A percentile compares a stretch with the other conserved stretches of the same genome.
phyloP scores from a whole-genome alignment of 2,113 vertebrate species.

The Sterna hirundo region DNA sequence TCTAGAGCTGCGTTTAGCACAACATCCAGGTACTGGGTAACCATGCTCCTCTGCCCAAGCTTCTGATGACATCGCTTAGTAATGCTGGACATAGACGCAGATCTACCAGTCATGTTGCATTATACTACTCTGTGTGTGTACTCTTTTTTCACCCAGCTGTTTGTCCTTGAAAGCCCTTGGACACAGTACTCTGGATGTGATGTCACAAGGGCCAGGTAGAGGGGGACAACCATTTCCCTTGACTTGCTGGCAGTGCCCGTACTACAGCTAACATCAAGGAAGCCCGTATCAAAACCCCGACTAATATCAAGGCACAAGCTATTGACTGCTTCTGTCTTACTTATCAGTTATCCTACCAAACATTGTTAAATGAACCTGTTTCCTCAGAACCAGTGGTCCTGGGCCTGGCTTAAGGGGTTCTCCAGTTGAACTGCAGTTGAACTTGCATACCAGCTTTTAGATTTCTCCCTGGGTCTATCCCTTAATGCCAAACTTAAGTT shows the following conservation, averaged over 20 bases:
- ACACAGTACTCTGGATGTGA: not conserved
- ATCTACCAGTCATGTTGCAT: not conserved
- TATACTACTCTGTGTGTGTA: not conserved
- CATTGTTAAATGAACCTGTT: not conserved
- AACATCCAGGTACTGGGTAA: not conserved
- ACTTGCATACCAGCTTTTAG: not conserved
- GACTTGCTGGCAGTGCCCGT: not conserved
- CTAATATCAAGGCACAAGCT: not conserved
- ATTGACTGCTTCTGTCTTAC: not conserved
- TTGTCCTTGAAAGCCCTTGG: not conserved
- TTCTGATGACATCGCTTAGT: accelerated
- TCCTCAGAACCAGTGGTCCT: not conserved
- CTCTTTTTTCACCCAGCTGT: not conserved
- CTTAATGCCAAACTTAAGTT: not conserved
- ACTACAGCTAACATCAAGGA: not conserved
- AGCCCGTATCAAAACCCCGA: not conserved
- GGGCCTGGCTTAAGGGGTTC: not conserved
- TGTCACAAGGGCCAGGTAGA: not conserved
- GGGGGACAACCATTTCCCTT: not conserved
- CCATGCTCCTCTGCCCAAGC: not conserved
- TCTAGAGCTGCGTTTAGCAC: not conserved
- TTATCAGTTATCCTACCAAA: not conserved
- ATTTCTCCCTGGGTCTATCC: not conserved
- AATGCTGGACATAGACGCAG: not conserved
- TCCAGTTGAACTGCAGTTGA: not conserved